Conservation (phyloP, 2,888 invertebrate species). For the Eilema sororculum region DNA sequence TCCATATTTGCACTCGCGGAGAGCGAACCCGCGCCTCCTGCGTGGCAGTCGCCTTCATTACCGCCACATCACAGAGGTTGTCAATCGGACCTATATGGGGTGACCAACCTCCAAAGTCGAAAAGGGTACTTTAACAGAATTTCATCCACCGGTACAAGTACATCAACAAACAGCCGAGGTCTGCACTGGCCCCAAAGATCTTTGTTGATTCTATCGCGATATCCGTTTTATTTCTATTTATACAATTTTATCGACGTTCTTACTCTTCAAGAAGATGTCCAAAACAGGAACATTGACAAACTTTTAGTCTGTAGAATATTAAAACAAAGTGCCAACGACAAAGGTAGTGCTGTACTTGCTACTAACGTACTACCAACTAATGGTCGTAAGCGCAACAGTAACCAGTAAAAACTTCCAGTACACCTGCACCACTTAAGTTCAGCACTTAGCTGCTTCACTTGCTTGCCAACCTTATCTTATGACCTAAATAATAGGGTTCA, state of each 20-base stretch:
- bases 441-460: constrained; percentile 41
- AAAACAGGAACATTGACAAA: neutral
- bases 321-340: constrained; percentile 2
- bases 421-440: constrained; percentile 54
- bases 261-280: neutral
- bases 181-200: no score
- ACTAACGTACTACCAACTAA: constrained; percentile 7
- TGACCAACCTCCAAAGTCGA: no score
- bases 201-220: no score
- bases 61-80: no score
- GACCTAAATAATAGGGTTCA: constrained; percentile 33
- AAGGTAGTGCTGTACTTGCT: neutral
- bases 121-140: no score
- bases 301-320: neutral
- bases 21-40: no score
- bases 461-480: constrained; percentile 36
- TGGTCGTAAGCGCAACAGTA: constrained; percentile 26
- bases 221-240: neutral
- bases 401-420: constrained; percentile 46
- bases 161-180: no score
- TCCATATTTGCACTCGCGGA: no score
- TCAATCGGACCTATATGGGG: no score
- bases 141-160: no score
- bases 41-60: no score
- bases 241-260: neutral